A percentile compares a stretch with the other conserved stretches of the same genome.
Conservation (phyloP, 2,113 vertebrate species). For the Paramormyrops kingsleyae region DNA sequence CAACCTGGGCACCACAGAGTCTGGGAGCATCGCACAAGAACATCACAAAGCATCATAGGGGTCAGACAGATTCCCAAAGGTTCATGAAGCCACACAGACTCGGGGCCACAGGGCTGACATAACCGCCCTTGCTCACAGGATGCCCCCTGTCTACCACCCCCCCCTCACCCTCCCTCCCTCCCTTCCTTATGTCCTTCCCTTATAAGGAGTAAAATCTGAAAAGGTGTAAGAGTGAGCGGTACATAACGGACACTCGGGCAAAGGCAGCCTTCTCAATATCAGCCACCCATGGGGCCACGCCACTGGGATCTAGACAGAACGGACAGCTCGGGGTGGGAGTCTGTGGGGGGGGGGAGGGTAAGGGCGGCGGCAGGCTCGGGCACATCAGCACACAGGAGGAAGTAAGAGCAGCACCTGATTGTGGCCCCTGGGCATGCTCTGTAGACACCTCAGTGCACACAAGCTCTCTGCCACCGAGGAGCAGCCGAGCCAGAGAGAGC, state of each 20-base stretch:
- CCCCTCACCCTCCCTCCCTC: neutral
- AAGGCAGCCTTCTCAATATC: slow-evolving; percentile 39
- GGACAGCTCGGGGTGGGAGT: slow-evolving; percentile 21
- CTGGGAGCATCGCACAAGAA: neutral
- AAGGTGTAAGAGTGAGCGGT: neutral
- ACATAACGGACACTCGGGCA: slow-evolving; percentile 33
- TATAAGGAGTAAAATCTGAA: neutral
- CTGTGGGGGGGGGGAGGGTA: slow-evolving; percentile 34
- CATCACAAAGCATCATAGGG: neutral
- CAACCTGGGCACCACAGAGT: neutral
- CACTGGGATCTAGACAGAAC: neutral
- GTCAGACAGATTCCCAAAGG: neutral
- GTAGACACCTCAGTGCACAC: slow-evolving; percentile 99
- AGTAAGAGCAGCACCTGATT: slow-evolving; percentile 85
- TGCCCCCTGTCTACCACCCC: neutral
- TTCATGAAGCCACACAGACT: neutral
- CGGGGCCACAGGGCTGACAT: neutral
- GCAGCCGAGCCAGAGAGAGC: slow-evolving; percentile 99
- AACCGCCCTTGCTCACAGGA: neutral
- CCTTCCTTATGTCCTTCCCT: neutral
- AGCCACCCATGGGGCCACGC: too few species aligned
- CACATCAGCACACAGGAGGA: slow-evolving; percentile 56
- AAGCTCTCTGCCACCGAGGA: slow-evolving; percentile 99
- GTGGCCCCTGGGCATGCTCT: slow-evolving; percentile 99
- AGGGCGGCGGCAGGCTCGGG: slow-evolving; percentile 1